Conservation (phyloP, 2,797 vertebrate species). For the Sparidentex hasta region DNA sequence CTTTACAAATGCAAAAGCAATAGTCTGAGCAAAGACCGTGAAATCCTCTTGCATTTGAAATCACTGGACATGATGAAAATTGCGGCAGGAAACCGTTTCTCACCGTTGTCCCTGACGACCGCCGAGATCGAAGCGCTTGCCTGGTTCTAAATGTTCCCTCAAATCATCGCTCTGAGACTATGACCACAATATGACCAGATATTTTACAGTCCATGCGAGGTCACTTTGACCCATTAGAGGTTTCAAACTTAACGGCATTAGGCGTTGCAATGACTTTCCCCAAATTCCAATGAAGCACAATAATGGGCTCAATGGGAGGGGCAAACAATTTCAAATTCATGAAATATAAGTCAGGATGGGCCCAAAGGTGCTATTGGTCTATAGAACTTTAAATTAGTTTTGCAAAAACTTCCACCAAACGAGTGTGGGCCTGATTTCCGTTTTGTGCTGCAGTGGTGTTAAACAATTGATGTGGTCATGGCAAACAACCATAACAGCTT, state of each 20-base stretch:
- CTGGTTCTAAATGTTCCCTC: not conserved
- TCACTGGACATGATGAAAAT: slow-evolving; percentile 8
- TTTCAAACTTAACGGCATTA: slow-evolving; percentile 23
- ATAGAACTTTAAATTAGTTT: slow-evolving; percentile 76
- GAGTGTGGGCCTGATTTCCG: slow-evolving; percentile 13
- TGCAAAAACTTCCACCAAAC: slow-evolving; percentile 51
- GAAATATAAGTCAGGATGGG: slow-evolving; percentile 61
- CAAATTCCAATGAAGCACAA: slow-evolving; percentile 50
- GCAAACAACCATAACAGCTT: slow-evolving; percentile 13
- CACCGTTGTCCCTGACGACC: not conserved
- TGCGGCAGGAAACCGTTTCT: not conserved
- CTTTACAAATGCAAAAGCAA: slow-evolving; percentile 27
- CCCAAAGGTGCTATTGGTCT: slow-evolving; percentile 58
- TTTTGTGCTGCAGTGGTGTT: slow-evolving; percentile 23
- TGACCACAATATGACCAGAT: slow-evolving; percentile 19
- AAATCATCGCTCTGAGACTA: slow-evolving; percentile 12
- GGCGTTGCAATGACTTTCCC: slow-evolving; percentile 53
- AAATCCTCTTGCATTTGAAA: slow-evolving; percentile 40
- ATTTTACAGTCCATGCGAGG: slow-evolving; percentile 37
- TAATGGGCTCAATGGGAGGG: slow-evolving; percentile 55
- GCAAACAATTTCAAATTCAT: slow-evolving; percentile 61
- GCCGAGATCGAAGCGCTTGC: slow-evolving; percentile 1
- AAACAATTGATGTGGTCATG: slow-evolving; percentile 30
- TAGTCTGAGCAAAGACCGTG: slow-evolving; percentile 30
- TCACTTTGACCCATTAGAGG: slow-evolving; percentile 39